These are phyloP conservation scores for Microtus ochrogaster DNA, from an alignment of 2,113 vertebrate species.

Conservation along the genomic window DNA sequence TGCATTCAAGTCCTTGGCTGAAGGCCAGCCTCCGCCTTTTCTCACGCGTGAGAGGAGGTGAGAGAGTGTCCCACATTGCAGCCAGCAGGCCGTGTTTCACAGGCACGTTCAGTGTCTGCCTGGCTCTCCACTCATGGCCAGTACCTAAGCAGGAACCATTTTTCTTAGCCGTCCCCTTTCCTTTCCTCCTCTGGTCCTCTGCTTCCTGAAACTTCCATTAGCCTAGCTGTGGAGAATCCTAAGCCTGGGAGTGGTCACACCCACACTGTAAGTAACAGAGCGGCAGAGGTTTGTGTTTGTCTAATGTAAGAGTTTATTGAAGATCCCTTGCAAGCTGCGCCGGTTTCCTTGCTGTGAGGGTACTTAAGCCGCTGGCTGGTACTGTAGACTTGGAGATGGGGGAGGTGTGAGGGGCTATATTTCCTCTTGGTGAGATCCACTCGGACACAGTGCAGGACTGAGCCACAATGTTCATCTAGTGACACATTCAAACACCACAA, in stretches of 20 bases:
- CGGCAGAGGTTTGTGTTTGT: neutral
- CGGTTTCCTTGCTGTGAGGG: neutral
- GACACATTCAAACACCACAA: neutral
- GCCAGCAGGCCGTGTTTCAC: neutral
- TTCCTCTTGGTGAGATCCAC: neutral
- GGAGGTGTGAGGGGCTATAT: no score
- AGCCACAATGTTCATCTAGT: neutral
- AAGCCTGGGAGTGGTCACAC: rapidly evolving
- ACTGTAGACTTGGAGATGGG: neutral
- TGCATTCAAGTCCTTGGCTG: neutral
- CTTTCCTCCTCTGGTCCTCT: neutral
- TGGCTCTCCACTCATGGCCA: neutral
- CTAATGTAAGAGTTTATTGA: neutral
- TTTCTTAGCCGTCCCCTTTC: no score
- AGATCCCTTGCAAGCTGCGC: neutral
- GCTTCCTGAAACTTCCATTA: rapidly evolving
- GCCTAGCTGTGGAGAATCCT: neutral
- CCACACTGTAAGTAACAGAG: neutral
- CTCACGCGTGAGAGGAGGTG: neutral
- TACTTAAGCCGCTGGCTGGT: neutral
- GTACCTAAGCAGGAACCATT: rapidly evolving
- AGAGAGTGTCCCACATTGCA: neutral
- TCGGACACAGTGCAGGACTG: neutral
- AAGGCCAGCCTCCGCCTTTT: neutral
- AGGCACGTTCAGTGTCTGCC: rapidly evolving